phyloP scores from a whole-genome alignment of 2,888 invertebrate genomes.

The Apamea anceps region DNA sequence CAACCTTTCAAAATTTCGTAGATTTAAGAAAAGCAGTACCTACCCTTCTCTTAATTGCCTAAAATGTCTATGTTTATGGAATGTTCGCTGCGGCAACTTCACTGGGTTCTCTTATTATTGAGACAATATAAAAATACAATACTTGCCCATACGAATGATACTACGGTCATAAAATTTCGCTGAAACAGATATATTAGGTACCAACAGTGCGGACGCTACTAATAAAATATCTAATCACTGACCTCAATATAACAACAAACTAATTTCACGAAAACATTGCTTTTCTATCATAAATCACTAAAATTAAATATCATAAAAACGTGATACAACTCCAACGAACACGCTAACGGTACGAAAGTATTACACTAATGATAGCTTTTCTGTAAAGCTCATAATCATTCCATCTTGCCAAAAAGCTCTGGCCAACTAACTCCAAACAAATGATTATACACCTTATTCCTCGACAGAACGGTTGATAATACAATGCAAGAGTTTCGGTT shows the following conservation, averaged over 20 bases:
- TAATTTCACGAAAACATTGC: slow-evolving; percentile 17
- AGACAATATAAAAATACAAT: background rate
- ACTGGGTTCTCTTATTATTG: background rate
- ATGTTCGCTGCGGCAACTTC: background rate
- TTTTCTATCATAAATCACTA: slow-evolving; percentile 39
- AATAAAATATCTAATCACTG: background rate
- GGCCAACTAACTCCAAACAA: background rate
- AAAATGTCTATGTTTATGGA: slow-evolving; percentile 10
- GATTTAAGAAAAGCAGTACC: background rate
- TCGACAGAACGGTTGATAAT: slow-evolving; percentile 4
- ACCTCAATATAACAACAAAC: slow-evolving; percentile 11
- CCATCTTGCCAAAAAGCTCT: slow-evolving; percentile 30
- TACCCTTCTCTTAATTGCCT: background rate
- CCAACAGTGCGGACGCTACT: background rate
- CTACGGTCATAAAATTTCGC: background rate
- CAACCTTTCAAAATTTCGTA: background rate
- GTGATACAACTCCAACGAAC: slow-evolving; percentile 22
- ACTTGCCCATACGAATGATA: background rate
- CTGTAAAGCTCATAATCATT: slow-evolving; percentile 45
- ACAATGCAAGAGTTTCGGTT: background rate
- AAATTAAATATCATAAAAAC: slow-evolving; percentile 58
- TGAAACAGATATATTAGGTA: background rate
- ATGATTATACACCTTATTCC: background rate
- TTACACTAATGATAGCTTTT: slow-evolving; percentile 57
- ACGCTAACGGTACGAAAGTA: slow-evolving; percentile 51